Conservation (phyloP, 2,113 vertebrate species). For the Falcunculus frontatus region DNA sequence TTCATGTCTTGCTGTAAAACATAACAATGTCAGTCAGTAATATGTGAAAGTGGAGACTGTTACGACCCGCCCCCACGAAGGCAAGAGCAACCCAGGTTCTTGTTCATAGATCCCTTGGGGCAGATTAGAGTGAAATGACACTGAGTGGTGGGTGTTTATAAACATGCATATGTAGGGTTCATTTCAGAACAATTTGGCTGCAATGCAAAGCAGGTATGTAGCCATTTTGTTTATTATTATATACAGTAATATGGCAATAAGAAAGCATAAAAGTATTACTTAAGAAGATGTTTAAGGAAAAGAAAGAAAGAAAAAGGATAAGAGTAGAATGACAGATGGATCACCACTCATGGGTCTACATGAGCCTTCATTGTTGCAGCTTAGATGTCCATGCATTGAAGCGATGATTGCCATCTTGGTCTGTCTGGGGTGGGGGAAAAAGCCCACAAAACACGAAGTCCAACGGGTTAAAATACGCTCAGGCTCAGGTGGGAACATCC, state of each 20-base stretch:
- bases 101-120: neutral
- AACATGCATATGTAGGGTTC: neutral
- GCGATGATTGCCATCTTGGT: neutral
- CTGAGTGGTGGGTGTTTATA: neutral
- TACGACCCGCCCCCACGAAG: rapidly evolving
- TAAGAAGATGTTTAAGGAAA: neutral
- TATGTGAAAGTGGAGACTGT: neutral
- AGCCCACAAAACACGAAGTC: neutral
- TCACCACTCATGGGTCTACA: neutral
- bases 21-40: neutral
- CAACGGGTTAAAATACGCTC: neutral
- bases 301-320: neutral
- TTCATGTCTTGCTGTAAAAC: neutral
- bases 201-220: neutral
- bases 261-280: neutral
- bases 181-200: neutral
- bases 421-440: neutral
- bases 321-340: neutral
- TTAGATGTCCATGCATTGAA: neutral
- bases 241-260: neutral
- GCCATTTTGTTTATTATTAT: neutral
- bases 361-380: neutral
- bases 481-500: neutral
- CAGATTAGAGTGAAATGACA: neutral
- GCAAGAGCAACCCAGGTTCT: neutral